Evolutionary conservation across 1,140 invertebrate species (phyloP), one percentile per base, ranked within the genome.

Genomic region (Micrasema longulum): DNA sequence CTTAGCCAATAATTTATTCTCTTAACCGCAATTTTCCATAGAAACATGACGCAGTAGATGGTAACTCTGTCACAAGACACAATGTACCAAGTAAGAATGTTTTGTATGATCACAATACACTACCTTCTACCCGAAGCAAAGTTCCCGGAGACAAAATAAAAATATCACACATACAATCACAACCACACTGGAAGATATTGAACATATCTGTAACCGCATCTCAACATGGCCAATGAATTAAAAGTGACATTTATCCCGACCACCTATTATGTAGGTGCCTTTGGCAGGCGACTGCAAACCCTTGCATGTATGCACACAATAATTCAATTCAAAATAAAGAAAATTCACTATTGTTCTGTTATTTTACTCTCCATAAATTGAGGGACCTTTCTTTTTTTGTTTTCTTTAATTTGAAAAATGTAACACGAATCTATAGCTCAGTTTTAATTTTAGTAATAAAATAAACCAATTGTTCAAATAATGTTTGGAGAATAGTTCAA

Each of bases 231-330:
- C 71, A 73, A 64, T 73, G 71, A 69, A 73, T 73, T 73, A 69
- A 50, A 69, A 64, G 65, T 64, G 71, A 73, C 71, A 73, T 69
- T 73, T 73, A 73, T 73, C 38, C 69, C 65, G 55, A 73, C 71
- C 71, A 73, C 71, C 71, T 73, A 73, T 69, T 72, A 53, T 57
- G 64, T 66, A 10, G 26, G 12, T n/a, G n/a, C n/a, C n/a, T n/a
- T n/a, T n/a, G n/a, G n/a, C n/a, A n/a, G n/a, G 23, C 43, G 20
- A 11, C 11, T 47, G 43, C 43, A 9, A n/a, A 6, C 43, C 12
- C n/a, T n/a, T 1, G 16, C 43, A 14, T 47, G 43, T 16, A 11
- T 45, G 41, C 41, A 45, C 12, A n/a, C 41, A 45, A 45, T 45
- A 12, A n/a, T n/a, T 45, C 41, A 45, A n/a, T n/a, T 10, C 16